Evolutionary conservation across 2,888 invertebrate genomes (phyloP), one percentile per base, ranked within the genome.

Genomic region (Hirtodrosophila alboralis): DNA sequence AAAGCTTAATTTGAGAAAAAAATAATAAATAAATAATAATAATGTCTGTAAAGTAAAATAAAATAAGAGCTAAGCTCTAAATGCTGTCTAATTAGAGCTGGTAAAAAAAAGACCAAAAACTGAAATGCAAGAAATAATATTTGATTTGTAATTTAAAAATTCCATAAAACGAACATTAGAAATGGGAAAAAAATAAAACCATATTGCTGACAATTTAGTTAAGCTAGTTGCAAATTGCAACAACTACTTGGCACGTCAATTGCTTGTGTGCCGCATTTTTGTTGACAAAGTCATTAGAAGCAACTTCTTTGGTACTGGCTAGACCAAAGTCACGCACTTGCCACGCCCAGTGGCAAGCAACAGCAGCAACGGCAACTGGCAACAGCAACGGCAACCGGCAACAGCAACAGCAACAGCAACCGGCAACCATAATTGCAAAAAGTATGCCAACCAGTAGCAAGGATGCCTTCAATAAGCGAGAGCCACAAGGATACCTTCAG

Each of bases 271-370:
- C n/a, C n/a, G n/a, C 40, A 49, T 21, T 44, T 69, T 52, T 58
- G 70, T 64, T 70, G 69, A 45, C 51, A 65, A 71, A 74, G 64
- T 72, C 72, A 71, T 75, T 80, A 74, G 64, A 74, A 62, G 67
- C n/a, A 80, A 76, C 59, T 77, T 65, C 45, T 56, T 43, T 60
- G 63, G n/a, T n/a, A n/a, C 53, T 52, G 48, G 48, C 54, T 59
- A 65, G 71, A 59, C 72, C 69, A 72, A 72, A 81, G 78, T 77
- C 69, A 78, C 75, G 77, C 62, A 48, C 62, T 53, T 48, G 66
- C 62, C 66, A 62, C 74, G 62, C 70, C 70, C 56, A 36, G n/a
- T n/a, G n/a, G n/a, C n/a, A n/a, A n/a, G n/a, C 27, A 9, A n/a
- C 41, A 31, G 27, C 40, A 31, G 26, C 38, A 47, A 31, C 45